Percentiles rank a stretch among this genome's conserved stretches.
Conservation (phyloP, 2,797 vertebrate species). For the Pelobates cultripes region DNA sequence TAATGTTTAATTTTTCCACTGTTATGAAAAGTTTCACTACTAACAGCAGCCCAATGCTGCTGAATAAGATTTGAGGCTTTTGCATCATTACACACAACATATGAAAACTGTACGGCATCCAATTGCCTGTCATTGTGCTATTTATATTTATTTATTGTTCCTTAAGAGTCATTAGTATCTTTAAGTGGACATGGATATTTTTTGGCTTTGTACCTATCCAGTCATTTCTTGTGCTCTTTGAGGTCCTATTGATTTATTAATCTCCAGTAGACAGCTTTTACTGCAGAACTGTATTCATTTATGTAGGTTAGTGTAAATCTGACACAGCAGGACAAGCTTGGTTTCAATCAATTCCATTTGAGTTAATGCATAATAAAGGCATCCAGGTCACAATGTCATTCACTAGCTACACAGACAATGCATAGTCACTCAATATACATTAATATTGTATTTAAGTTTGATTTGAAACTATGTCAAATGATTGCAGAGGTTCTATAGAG, state of each 20-base stretch:
- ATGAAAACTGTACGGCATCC: neutral
- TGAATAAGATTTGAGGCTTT: neutral
- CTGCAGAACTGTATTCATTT: conserved; percentile 40
- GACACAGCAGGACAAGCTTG: conserved; percentile 14
- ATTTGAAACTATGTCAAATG: neutral
- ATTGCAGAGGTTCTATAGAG: no score
- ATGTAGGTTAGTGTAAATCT: conserved; percentile 25
- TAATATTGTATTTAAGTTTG: neutral
- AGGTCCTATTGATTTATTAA: conserved; percentile 44
- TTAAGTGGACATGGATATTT: conserved; percentile 22
- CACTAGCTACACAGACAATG: neutral
- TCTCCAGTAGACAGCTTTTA: conserved; percentile 34
- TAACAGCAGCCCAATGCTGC: neutral
- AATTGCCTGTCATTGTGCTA: conserved; percentile 9
- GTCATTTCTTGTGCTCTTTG: conserved; percentile 2
- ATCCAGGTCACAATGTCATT: neutral
- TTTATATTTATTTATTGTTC: conserved; percentile 12
- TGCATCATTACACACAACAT: neutral
- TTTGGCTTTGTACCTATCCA: neutral
- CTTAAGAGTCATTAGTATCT: conserved; percentile 1
- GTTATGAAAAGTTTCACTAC: neutral
- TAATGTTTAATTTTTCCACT: neutral
- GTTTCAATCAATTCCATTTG: conserved; percentile 31
- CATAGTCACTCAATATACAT: neutral
- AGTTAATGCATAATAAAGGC: conserved; percentile 9